Evolutionary conservation across 2,888 invertebrate species (phyloP).

Genomic region (Brachypalpus laphriformis): DNA sequence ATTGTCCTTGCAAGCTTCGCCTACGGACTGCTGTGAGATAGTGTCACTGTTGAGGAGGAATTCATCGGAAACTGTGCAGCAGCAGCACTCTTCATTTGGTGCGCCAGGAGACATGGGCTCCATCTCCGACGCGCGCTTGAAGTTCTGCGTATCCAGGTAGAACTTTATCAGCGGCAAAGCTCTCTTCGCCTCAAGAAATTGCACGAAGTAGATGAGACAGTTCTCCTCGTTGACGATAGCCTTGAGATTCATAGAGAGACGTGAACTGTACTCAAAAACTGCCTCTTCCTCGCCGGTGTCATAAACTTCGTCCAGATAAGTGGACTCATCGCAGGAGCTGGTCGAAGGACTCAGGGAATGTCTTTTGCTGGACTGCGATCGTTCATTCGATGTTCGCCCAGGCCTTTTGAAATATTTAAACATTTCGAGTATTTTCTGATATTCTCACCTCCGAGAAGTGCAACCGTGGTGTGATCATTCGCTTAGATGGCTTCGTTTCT

Average conservation of each 20-base stretch:
- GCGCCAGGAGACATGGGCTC: conserved; percentile 52
- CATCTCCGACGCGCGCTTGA: conserved; percentile 83
- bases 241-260: conserved; percentile 89
- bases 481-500: conserved; percentile 25
- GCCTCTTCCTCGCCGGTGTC: conserved; percentile 44
- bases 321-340: conserved; percentile 47
- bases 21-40: conserved; percentile 15
- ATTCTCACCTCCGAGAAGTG: conserved; percentile 12
- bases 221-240: conserved; percentile 91
- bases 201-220: conserved; percentile 92
- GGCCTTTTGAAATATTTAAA: conserved; percentile 61
- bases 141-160: conserved; percentile 90
- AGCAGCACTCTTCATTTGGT: conserved; percentile 11
- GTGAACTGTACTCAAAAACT: conserved; percentile 80
- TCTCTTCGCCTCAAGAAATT: conserved; percentile 91
- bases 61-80: conserved; percentile 30
- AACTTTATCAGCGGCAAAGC: conserved; percentile 88
- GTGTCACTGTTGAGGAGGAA: background rate
- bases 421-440: conserved; percentile 32
- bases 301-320: conserved; percentile 56
- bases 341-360: conserved; percentile 57
- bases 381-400: conserved; percentile 32
- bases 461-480: conserved; percentile 32
- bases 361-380: conserved; percentile 32
- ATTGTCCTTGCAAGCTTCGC: conserved; percentile 26